Percentiles rank a stretch among this genome's conserved stretches.
These are phyloP conservation scores for Latrodectus hesperus DNA, from an alignment of 2,888 invertebrate species.

Conservation along the genomic window DNA sequence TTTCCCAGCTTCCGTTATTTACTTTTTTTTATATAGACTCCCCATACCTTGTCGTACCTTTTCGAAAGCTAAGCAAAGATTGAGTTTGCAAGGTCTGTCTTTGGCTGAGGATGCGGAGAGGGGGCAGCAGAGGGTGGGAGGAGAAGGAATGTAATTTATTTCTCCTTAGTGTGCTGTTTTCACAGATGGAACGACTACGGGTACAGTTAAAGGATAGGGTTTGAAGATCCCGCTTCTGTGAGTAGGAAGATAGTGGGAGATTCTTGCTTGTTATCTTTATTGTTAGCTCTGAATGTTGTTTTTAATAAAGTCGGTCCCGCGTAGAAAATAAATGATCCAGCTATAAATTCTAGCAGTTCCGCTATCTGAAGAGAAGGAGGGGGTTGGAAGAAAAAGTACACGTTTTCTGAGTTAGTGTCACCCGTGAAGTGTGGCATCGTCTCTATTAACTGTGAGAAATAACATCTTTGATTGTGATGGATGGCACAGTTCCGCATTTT, in stretches of 20 bases:
- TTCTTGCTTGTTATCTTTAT: background rate
- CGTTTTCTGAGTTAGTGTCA: no score
- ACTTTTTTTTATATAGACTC: slow-evolving; percentile 12
- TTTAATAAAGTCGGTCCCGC: no score
- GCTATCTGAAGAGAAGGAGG: no score
- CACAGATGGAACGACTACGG: slow-evolving; percentile 1
- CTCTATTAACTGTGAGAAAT: no score
- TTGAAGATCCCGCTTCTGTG: no score
- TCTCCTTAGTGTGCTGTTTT: slow-evolving; percentile 7
- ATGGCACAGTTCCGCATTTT: no score
- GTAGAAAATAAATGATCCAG: no score
- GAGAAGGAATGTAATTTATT: slow-evolving; percentile 20
- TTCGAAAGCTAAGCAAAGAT: slow-evolving; percentile 49
- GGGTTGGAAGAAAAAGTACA: no score
- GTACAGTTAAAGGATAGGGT: background rate
- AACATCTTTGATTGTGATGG: no score
- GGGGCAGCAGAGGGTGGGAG: background rate
- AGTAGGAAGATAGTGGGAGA: background rate
- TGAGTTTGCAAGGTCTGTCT: slow-evolving; percentile 23
- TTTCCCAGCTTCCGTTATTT: slow-evolving; percentile 2
- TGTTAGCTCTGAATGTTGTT: no score
- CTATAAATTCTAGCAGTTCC: no score
- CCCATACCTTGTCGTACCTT: background rate
- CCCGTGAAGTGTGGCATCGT: no score
- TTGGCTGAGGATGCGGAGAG: background rate